Evolutionary conservation across 2,797 vertebrate genomes (phyloP).

Genomic region (Moxostoma hubbsi): DNA sequence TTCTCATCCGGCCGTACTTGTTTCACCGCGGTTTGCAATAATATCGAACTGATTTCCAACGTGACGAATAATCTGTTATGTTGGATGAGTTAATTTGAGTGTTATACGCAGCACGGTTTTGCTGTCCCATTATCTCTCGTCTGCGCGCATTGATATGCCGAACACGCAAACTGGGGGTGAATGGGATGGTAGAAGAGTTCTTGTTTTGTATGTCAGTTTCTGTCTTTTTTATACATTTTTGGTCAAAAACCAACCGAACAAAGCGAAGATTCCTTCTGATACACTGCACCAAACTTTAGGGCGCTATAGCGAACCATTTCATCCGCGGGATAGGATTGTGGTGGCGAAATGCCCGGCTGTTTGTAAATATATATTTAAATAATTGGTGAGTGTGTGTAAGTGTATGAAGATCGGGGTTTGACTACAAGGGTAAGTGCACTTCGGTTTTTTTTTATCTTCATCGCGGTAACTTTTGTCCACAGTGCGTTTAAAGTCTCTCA

Average conservation of each 20-base stretch:
- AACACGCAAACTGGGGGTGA: conserved; percentile 72
- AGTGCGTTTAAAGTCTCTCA: conserved; percentile 34
- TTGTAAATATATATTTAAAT: conserved; percentile 74
- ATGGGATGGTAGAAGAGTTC: conserved; percentile 74
- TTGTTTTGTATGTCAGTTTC: conserved; percentile 73
- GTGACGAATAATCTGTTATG: conserved; percentile 6
- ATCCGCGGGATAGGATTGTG: conserved; percentile 57
- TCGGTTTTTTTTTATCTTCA: conserved; percentile 66
- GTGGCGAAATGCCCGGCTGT: conserved; percentile 76
- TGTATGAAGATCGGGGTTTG: conserved; percentile 70
- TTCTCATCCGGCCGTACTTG: conserved; percentile 6
- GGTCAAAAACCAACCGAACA: conserved; percentile 50
- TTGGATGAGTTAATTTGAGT: conserved; percentile 34
- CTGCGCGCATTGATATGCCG: conserved; percentile 66
- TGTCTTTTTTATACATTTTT: conserved; percentile 64
- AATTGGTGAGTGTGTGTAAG: conserved; percentile 65
- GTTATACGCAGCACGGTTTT: conserved; percentile 51
- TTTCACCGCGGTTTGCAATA: conserved; percentile 29
- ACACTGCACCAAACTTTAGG: conserved; percentile 45
- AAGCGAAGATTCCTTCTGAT: conserved; percentile 34
- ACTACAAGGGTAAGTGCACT: conserved; percentile 71
- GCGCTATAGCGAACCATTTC: conserved; percentile 48
- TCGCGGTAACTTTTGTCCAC: conserved; percentile 60
- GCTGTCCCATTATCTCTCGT: conserved; percentile 68
- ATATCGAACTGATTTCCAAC: neutral